Conservation (phyloP, 2,888 invertebrate genomes). For the Dasypolia templi region DNA sequence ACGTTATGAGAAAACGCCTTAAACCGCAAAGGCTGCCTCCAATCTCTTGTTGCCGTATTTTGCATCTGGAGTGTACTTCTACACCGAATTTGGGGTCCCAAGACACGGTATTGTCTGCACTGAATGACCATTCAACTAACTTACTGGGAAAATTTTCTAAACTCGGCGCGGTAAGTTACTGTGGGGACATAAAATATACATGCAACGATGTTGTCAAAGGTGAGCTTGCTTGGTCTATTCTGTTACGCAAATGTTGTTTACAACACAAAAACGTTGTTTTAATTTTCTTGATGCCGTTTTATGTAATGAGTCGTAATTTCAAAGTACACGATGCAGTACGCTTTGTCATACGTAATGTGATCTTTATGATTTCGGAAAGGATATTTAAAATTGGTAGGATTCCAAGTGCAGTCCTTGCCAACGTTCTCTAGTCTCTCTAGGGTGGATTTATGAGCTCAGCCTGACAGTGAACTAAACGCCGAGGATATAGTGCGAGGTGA, state of each 20-base stretch:
- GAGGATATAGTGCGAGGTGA: conserved; percentile 56
- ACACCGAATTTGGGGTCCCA: conserved; percentile 68
- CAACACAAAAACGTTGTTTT: conserved; percentile 23
- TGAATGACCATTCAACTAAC: conserved; percentile 70
- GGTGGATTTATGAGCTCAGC: conserved; percentile 81
- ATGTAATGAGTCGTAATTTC: conserved; percentile 25
- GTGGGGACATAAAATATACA: conserved; percentile 62
- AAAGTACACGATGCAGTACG: conserved; percentile 69
- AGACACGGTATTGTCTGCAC: conserved; percentile 70
- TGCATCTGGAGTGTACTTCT: conserved; percentile 76
- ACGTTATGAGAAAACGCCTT: conserved; percentile 83
- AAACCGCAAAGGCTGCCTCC: conserved; percentile 77
- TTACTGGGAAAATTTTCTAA: conserved; percentile 64
- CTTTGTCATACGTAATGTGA: conserved; percentile 79
- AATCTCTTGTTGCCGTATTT: conserved; percentile 79
- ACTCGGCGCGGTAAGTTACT: conserved; percentile 51
- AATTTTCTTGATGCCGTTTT: conserved; percentile 33
- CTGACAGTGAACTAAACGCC: conserved; percentile 67
- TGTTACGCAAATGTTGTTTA: conserved; percentile 38
- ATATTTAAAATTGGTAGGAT: conserved; percentile 87
- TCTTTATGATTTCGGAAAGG: conserved; percentile 82
- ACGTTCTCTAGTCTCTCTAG: conserved; percentile 77
- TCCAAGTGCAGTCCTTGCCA: conserved; percentile 85
- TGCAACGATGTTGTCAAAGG: conserved; percentile 53
- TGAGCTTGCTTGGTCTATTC: conserved; percentile 21